A percentile compares a stretch with the other conserved stretches of the same genome.
Conservation (phyloP, 37 sponge, comb jelly and placozoan species). For the Chondrosia reniformis region DNA sequence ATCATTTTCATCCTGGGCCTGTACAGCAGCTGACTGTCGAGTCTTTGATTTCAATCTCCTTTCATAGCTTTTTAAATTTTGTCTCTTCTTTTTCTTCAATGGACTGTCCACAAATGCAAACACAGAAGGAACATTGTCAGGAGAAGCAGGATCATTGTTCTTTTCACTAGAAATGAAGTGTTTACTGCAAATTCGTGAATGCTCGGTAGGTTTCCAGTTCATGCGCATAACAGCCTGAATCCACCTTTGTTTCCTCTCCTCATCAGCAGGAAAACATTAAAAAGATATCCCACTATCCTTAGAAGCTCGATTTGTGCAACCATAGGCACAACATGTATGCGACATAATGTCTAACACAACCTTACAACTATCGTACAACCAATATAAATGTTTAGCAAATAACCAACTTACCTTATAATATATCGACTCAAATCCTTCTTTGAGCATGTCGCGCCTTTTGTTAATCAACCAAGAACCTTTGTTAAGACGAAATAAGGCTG, state of each 20-base stretch:
- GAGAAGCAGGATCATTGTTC: constrained; percentile 23
- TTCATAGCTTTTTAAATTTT: background rate
- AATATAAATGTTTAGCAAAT: no score
- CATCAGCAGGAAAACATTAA: constrained; percentile 20
- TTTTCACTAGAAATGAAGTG: constrained; percentile 16
- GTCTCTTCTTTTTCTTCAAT: background rate
- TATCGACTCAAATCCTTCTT: no score
- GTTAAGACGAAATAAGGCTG: no score
- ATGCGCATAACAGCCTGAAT: background rate
- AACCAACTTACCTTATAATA: no score
- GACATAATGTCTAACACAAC: no score
- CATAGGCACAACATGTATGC: constrained; percentile 14
- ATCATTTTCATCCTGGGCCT: no score
- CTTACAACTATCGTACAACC: no score
- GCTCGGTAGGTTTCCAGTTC: background rate
- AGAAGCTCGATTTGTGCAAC: background rate
- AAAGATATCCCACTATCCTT: background rate
- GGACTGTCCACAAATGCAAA: constrained; percentile 11
- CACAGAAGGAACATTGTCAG: constrained; percentile 13
- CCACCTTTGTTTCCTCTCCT: background rate
- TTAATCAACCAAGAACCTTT: no score
- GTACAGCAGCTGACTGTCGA: no score
- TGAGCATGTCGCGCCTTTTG: no score
- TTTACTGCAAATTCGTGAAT: constrained; percentile 10
- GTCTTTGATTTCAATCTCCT: no score